Evolutionary conservation across 2,797 vertebrate genomes (phyloP).

Genomic region (Danio kyathit): DNA sequence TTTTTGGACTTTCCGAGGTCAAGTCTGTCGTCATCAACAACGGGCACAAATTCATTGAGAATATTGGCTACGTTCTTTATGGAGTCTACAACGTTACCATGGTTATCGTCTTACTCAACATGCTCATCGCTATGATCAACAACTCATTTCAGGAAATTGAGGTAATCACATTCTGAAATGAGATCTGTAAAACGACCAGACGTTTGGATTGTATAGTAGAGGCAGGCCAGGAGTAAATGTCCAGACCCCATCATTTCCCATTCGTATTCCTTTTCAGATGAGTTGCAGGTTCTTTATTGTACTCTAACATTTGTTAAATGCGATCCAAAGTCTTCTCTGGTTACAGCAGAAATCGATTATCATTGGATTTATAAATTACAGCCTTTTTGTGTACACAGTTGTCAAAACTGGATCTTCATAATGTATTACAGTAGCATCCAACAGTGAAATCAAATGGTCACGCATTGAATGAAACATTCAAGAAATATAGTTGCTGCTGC

Average conservation of each 20-base stretch:
- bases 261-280: neutral
- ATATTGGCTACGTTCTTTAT: conserved; percentile 93
- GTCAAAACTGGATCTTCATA: neutral
- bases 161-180: conserved; percentile 74
- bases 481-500: neutral
- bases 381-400: neutral
- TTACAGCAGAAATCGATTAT: neutral
- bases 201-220: neutral
- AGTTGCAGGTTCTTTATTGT: neutral
- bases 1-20: conserved; percentile 97
- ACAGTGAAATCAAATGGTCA: neutral
- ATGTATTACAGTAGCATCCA: neutral
- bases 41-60: conserved; percentile 89
- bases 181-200: conserved; percentile 23
- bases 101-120: conserved; percentile 98
- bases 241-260: conserved; percentile 11
- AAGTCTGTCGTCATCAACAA: conserved; percentile 97
- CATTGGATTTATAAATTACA: neutral
- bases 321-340: neutral
- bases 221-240: conserved; percentile 1
- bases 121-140: conserved; percentile 99
- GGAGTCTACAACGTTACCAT: conserved; percentile 98
- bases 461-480: neutral
- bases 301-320: neutral
- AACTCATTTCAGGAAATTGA: conserved; percentile 98